These are phyloP conservation scores for Gavia stellata DNA, from an alignment of 2,113 vertebrate genomes.

Conservation along the genomic window DNA sequence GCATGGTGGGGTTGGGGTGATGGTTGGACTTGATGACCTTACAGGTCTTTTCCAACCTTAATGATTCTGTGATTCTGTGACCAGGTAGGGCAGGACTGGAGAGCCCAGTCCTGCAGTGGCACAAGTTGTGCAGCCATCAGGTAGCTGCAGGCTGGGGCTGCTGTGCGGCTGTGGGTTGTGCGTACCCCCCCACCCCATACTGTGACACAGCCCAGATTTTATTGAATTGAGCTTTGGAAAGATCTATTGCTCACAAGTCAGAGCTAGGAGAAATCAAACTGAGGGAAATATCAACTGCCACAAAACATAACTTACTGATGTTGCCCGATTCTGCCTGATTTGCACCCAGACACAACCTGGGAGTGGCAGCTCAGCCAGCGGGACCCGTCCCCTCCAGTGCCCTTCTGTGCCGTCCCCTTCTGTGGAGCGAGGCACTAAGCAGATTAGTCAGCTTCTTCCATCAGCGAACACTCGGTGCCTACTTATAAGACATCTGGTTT, in stretches of 20 bases:
- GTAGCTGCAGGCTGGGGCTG: not conserved
- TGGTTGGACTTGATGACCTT: too few species aligned
- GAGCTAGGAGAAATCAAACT: not conserved
- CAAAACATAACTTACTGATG: not conserved
- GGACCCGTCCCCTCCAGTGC: not conserved
- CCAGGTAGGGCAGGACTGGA: not conserved
- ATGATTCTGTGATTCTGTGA: too few species aligned
- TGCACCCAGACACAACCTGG: not conserved
- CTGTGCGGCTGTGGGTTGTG: not conserved
- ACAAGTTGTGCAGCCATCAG: not conserved
- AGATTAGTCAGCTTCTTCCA: conserved; percentile 35
- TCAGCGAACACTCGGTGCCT: not conserved
- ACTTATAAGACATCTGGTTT: conserved; percentile 47
- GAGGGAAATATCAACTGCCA: not conserved
- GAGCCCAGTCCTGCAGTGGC: not conserved
- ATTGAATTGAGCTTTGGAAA: not conserved
- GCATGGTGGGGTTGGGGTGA: too few species aligned
- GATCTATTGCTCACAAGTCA: fast-evolving
- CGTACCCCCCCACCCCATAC: not conserved
- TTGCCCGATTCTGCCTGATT: not conserved
- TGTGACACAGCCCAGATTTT: not conserved
- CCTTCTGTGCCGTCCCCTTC: not conserved
- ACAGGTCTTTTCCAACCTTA: too few species aligned
- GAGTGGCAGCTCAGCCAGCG: not conserved
- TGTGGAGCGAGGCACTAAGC: not conserved